Evolutionary conservation across 2,797 vertebrate species (phyloP).

Genomic region (Anabas testudineus): DNA sequence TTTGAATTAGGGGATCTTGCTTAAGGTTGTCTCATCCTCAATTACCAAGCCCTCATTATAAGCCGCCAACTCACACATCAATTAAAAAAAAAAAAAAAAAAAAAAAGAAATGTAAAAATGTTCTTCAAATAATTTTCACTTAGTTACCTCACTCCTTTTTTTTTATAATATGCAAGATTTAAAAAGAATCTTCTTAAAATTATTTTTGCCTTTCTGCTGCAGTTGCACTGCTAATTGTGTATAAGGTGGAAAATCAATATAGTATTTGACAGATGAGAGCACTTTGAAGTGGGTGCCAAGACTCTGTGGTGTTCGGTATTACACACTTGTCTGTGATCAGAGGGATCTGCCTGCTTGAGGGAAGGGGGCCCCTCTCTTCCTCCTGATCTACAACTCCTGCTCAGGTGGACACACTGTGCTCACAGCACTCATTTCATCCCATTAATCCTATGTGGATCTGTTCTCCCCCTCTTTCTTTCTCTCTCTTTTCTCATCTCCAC

Average conservation of each 20-base stretch:
- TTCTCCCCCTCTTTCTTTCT: not conserved
- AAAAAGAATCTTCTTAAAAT: constrained; percentile 69
- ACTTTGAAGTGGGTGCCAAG: constrained; percentile 85
- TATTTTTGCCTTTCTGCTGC: constrained; percentile 77
- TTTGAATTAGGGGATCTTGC: constrained; percentile 59
- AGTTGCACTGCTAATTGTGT: constrained; percentile 83
- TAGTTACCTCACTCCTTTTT: constrained; percentile 59
- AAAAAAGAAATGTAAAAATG: constrained; percentile 64
- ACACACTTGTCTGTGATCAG: constrained; percentile 78
- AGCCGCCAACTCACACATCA: constrained; percentile 57
- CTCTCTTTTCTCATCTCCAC: constrained; percentile 8
- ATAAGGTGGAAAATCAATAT: constrained; percentile 87
- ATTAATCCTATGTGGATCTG: constrained; percentile 58
- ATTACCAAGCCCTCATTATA: constrained; percentile 71
- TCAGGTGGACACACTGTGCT: constrained; percentile 45
- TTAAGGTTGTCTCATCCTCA: constrained; percentile 62
- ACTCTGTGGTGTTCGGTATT: constrained; percentile 71
- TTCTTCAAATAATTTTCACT: constrained; percentile 61
- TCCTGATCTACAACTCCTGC: constrained; percentile 58
- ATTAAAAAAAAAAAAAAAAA: constrained; percentile 67
- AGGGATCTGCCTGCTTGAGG: constrained; percentile 66
- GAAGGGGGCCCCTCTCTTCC: constrained; percentile 50
- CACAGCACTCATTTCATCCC: constrained; percentile 44
- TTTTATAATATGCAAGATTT: constrained; percentile 70
- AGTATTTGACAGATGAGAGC: constrained; percentile 85